Base-by-base conservation (phyloP, 2,888 invertebrate genomes). In the Archips crataeganus region DNA sequence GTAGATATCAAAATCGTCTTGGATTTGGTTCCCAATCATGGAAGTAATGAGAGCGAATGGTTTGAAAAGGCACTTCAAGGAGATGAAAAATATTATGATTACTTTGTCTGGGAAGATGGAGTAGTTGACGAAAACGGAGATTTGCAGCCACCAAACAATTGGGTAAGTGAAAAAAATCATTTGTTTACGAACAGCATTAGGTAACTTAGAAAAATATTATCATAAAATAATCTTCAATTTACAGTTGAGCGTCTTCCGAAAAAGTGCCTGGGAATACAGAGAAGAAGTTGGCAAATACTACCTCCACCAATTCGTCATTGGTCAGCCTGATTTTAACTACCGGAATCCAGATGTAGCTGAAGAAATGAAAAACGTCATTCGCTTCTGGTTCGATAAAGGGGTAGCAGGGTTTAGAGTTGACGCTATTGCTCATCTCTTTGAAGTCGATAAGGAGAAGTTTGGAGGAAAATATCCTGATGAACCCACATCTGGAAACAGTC, bases 361-460 rank as follows among this genome's bases (percentile, higher is more conserved):
- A 63, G 95, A 96, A 85, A 94, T 96, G 93, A 93, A 95, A 95
- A 95, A 96, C n/a, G 95, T 97, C 0, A 81, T 98, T 32, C 92
- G 93, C 39, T 98, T 96, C 84, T 99, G 99, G 98, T 85, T 99
- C 64, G 95, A 96, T 36, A 96, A 96, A 83, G 98, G 98, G 0
- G 96, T 98, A 0, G 97, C 97, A 83, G 99, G 99, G 0, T 98
- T 99, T 83, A 96, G 98, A 79, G 95, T 99, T 51, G 97, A 98
- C 82, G 97, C 98, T 2, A 95, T 97, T 11, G 89, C 94, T 77
- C 96, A 96, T 89, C 84, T 97, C 49, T 96, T 95, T 77, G 97
- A 97, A 88, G 94, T 92, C 1, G 89, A 94, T 63, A 94, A 94
- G 74, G 82, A 84, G 47, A 71, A 85, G 1, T 92, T 81, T 71